Evolutionary conservation across 2,113 vertebrate genomes (phyloP).

Genomic region (Promerops cafer): DNA sequence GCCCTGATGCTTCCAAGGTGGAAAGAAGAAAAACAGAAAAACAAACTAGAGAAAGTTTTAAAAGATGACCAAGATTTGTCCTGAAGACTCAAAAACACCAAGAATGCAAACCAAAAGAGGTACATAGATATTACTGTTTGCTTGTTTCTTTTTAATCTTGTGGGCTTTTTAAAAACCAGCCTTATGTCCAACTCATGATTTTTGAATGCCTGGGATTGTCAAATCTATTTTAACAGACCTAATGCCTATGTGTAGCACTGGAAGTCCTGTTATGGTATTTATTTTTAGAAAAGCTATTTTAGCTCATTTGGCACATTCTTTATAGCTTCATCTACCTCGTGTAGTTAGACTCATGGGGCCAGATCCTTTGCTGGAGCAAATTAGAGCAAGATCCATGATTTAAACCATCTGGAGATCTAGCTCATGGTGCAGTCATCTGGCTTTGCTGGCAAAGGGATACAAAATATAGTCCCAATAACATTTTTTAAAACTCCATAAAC

Average conservation of each 20-base stretch:
- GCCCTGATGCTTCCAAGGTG: neutral
- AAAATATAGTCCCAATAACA: slow-evolving; percentile 53
- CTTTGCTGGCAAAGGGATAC: slow-evolving; percentile 48
- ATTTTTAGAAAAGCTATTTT: slow-evolving; percentile 60
- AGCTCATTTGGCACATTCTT: slow-evolving; percentile 39
- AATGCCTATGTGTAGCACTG: slow-evolving; percentile 2
- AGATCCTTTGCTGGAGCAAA: slow-evolving; percentile 49
- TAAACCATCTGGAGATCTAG: slow-evolving; percentile 57
- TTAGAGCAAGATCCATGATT: slow-evolving; percentile 48
- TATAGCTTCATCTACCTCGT: slow-evolving; percentile 37
- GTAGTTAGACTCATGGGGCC: slow-evolving; percentile 34
- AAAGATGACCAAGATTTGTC: neutral
- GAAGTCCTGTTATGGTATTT: slow-evolving; percentile 38
- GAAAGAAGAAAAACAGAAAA: neutral
- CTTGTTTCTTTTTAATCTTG: slow-evolving; percentile 23
- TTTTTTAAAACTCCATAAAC: slow-evolving; percentile 60
- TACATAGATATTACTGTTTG: neutral
- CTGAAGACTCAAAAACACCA: neutral
- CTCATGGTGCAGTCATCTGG: slow-evolving; percentile 56
- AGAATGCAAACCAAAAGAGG: neutral
- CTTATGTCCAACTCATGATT: slow-evolving; percentile 2
- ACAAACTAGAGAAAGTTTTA: neutral
- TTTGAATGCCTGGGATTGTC: slow-evolving; percentile 9
- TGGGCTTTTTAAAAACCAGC: neutral
- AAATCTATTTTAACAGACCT: slow-evolving; percentile 10